Percentiles rank a stretch among this genome's conserved stretches.
phyloP scores from a whole-genome alignment of 2,113 vertebrate genomes.

The Oophaga pumilio region DNA sequence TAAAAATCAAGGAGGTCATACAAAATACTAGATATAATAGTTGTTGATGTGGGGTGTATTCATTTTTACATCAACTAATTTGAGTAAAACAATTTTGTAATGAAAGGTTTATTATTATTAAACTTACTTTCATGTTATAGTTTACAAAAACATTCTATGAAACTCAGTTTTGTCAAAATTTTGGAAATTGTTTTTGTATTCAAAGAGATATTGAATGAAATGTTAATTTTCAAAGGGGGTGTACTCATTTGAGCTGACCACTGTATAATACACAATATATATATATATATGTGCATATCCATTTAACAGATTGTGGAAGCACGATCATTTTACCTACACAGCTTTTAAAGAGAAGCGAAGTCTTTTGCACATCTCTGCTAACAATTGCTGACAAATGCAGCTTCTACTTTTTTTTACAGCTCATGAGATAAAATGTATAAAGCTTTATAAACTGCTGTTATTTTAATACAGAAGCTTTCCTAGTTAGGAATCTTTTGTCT shows the following conservation, averaged over 20 bases:
- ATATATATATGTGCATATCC: background rate
- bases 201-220: background rate
- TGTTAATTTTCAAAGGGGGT: background rate
- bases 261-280: too few relatives aligned
- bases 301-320: background rate
- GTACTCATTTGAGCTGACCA: too few relatives aligned
- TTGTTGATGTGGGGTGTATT: too few relatives aligned
- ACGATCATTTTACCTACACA: background rate
- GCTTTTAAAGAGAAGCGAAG: background rate
- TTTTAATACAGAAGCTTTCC: conserved; percentile 6
- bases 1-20: too few relatives aligned
- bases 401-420: background rate
- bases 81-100: too few relatives aligned
- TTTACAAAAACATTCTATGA: too few relatives aligned
- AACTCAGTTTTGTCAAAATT: too few relatives aligned
- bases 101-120: too few relatives aligned
- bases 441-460: background rate
- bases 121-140: too few relatives aligned
- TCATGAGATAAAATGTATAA: background rate
- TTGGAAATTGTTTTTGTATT: background rate
- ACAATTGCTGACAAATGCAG: background rate
- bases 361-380: background rate
- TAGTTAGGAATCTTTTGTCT: conserved; percentile 44
- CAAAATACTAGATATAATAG: too few relatives aligned
- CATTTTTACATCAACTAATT: too few relatives aligned